Percentiles rank a stretch among this genome's conserved stretches.
Evolutionary conservation across 2,113 vertebrate genomes (phyloP).

Genomic region (Climacteris rufus): DNA sequence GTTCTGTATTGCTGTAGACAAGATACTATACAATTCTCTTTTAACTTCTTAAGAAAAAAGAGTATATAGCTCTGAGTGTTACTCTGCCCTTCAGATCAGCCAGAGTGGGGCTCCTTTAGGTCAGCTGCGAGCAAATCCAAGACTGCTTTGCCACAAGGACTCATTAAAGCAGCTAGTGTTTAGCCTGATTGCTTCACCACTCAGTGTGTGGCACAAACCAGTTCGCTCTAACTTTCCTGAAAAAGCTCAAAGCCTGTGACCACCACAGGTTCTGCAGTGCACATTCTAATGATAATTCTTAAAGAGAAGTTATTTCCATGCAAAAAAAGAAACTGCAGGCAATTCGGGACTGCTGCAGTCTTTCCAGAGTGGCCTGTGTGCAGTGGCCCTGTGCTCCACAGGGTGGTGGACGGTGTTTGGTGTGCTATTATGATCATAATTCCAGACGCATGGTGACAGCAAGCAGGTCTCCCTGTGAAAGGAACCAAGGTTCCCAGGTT

Average conservation of each 20-base stretch:
- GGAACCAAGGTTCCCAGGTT: fast-evolving
- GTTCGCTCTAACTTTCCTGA: neutral
- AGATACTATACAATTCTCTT: neutral
- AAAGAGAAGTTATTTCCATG: neutral
- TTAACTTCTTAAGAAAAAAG: neutral
- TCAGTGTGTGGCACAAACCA: neutral
- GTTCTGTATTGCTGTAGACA: neutral
- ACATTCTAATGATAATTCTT: neutral
- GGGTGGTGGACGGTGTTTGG: no score
- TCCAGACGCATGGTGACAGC: neutral
- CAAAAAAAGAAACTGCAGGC: neutral
- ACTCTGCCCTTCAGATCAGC: neutral
- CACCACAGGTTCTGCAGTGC: neutral
- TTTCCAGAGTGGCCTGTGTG: neutral
- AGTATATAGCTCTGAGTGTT: neutral
- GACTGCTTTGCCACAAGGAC: neutral
- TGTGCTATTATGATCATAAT: neutral
- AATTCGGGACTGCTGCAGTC: neutral
- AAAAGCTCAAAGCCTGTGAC: neutral
- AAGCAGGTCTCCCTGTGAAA: neutral
- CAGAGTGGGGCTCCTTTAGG: neutral
- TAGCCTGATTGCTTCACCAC: neutral
- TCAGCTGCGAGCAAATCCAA: neutral
- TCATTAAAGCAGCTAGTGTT: neutral
- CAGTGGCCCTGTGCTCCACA: neutral